phyloP scores from a whole-genome alignment of 2,113 vertebrate species.

The Clarias batrachus region DNA sequence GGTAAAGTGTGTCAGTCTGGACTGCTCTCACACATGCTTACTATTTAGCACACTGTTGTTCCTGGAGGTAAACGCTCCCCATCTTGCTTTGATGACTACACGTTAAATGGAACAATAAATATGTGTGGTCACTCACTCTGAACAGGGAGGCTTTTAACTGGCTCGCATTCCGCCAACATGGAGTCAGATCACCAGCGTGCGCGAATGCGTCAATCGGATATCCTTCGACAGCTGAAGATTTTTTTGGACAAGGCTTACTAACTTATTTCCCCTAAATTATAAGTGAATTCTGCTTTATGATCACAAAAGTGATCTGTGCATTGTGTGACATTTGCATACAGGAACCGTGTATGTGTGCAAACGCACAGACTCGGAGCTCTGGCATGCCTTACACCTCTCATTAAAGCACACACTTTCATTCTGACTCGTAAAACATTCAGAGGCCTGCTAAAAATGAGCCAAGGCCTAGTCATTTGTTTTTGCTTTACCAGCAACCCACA shows the following conservation, averaged over 20 bases:
- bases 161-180: constrained; percentile 44
- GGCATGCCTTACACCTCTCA: constrained; percentile 39
- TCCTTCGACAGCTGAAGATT: not conserved
- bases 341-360: not conserved
- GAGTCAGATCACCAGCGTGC: constrained; percentile 22
- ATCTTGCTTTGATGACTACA: constrained; percentile 70
- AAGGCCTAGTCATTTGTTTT: constrained; percentile 52
- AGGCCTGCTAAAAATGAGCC: constrained; percentile 53
- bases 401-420: constrained; percentile 46
- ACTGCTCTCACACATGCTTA: constrained; percentile 60
- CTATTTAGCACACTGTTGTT: constrained; percentile 62
- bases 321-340: constrained; percentile 4
- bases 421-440: constrained; percentile 43
- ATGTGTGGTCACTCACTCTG: constrained; percentile 62
- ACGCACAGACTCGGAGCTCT: not conserved
- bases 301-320: not conserved
- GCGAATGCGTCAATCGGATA: not conserved
- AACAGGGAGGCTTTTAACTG: constrained; percentile 56
- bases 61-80: constrained; percentile 57
- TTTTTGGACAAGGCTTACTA: not conserved
- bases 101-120: constrained; percentile 70
- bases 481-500: constrained; percentile 63
- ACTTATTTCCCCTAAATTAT: not conserved
- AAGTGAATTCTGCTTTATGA: not conserved
- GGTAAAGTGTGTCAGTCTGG: constrained; percentile 14